Percentiles rank a stretch among this genome's conserved stretches.
phyloP scores from a whole-genome alignment of 1,140 invertebrate genomes.

The Tribolium castaneum region DNA sequence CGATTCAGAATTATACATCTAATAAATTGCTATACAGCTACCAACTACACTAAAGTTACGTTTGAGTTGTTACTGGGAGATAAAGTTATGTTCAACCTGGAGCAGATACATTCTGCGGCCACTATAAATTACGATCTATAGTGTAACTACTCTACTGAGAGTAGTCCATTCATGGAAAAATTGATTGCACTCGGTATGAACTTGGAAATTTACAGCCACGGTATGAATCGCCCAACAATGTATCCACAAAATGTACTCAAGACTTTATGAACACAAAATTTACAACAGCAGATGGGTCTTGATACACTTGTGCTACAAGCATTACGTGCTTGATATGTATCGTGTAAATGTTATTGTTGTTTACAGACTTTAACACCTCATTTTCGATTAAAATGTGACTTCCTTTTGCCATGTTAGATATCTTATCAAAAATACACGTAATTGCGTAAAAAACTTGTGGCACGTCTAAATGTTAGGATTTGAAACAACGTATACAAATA shows the following conservation, averaged over 20 bases:
- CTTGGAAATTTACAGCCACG: conserved; percentile 23
- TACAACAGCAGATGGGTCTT: too few species aligned
- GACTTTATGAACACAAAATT: neutral
- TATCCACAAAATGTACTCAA: too few species aligned
- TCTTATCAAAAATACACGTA: neutral
- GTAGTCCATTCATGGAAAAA: conserved; percentile 35
- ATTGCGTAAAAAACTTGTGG: neutral
- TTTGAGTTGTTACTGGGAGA: conserved; percentile 4
- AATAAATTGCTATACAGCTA: conserved; percentile 23
- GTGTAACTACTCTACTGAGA: conserved; percentile 25
- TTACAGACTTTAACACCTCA: neutral
- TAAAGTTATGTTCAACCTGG: conserved; percentile 23
- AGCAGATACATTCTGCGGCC: conserved; percentile 6
- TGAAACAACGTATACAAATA: too few species aligned
- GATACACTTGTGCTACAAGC: neutral
- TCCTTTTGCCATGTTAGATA: neutral
- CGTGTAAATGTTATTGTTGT: neutral
- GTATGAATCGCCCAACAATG: too few species aligned
- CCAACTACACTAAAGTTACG: conserved; percentile 21
- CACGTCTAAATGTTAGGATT: too few species aligned
- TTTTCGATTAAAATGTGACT: neutral
- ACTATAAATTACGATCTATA: conserved; percentile 23
- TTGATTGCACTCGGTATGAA: conserved; percentile 17
- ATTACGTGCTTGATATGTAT: neutral
- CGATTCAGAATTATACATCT: conserved; percentile 26